A percentile compares a stretch with the other conserved stretches of the same genome.
phyloP scores from a whole-genome alignment of 2,113 vertebrate species.

The Balaeniceps rex region DNA sequence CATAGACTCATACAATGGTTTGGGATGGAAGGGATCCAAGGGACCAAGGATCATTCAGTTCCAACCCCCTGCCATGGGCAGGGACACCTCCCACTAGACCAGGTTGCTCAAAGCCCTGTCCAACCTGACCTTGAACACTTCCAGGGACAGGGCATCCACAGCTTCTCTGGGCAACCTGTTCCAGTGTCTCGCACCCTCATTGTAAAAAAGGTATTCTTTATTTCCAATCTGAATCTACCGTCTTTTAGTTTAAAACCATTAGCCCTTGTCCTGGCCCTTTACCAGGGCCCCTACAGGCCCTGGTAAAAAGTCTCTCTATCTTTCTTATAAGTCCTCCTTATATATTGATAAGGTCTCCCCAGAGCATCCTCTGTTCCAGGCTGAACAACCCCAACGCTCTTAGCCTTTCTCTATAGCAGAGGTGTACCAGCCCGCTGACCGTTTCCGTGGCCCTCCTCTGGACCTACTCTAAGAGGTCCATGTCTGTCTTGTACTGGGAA shows the following conservation, averaged over 20 bases:
- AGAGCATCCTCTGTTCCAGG: neutral
- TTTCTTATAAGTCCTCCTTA: neutral
- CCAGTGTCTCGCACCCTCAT: neutral
- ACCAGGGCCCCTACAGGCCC: neutral
- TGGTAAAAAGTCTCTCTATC: neutral
- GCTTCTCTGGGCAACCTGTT: neutral
- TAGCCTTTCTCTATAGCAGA: neutral
- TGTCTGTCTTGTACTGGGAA: neutral
- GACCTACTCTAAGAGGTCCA: neutral
- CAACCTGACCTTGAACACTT: neutral
- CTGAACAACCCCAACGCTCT: neutral
- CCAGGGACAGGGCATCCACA: too few relatives aligned
- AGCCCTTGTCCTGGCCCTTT: neutral
- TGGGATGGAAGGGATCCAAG: neutral
- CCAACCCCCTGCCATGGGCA: neutral
- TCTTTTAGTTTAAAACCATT: neutral
- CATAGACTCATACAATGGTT: neutral
- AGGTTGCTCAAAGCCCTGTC: rapidly evolving
- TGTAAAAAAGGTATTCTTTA: neutral
- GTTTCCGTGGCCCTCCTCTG: rapidly evolving
- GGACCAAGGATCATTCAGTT: neutral
- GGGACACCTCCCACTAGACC: neutral
- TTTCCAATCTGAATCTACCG: neutral
- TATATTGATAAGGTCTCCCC: neutral
- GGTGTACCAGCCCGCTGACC: neutral